Evolutionary conservation across 1,140 invertebrate species (phyloP), one percentile per base, ranked within the genome.

Genomic region (Hormaphis cornu): DNA sequence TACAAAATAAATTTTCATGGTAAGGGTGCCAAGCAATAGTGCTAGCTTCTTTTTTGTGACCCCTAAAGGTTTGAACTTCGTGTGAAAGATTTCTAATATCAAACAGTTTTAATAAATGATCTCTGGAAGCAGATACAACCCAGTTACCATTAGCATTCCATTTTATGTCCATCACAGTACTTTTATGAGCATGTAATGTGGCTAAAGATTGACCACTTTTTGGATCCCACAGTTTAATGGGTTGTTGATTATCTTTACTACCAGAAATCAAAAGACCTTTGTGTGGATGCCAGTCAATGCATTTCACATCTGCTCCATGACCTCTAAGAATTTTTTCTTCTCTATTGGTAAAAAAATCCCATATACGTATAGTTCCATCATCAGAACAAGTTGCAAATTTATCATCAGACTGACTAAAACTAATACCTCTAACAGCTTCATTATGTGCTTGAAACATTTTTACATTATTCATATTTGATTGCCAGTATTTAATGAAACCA

Each of bases 371-470:
- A 20, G 97, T 99, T 71, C 95, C 95, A 81, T 99, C 97, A 80
- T 99, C 97, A 54, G 96, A 98, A 82, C 96, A 98, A 24, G 96
- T 96, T 10, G 93, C 95, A 83, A 99, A 94, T 83, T 99, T 99
- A 76, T 87, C 87, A 84, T 99, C 97, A 77, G 91, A 93, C 59
- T 97, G 96, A 82, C 95, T 95, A 85, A 99, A 99, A 86, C 95
- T 98, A 83, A 99, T 90, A 81, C 95, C 96, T 79, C 97, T 86
- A 75, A 99, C 89, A 71, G 97, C 90, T 84, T 99, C 97, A 86
- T 99, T 98, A 81, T 99, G 97, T 35, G 95, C 97, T 82, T 98
- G 96, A 84, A 96, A 99, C 94, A 99, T 98, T 85, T 99, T 98
- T 20, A 99, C 97, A 82, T 99, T 99, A 82, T 99, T 99, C 97